These are phyloP conservation scores for Drosophila tristis DNA, from an alignment of 1,140 invertebrate genomes.

Conservation along the genomic window DNA sequence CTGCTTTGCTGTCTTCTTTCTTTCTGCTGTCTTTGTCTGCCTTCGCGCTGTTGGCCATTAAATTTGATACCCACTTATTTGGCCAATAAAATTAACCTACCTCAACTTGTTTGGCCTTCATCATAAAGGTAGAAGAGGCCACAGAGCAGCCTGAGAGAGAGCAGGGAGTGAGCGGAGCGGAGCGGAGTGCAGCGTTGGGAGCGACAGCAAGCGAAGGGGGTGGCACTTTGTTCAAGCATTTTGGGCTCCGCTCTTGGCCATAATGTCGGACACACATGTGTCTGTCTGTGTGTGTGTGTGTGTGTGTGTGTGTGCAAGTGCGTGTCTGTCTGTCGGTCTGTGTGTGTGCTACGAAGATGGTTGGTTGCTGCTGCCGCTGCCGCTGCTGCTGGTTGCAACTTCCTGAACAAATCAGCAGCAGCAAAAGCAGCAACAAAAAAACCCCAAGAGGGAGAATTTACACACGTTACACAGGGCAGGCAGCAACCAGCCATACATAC, in stretches of 20 bases:
- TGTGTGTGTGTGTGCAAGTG: too few species aligned
- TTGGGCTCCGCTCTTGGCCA: conserved; percentile 10
- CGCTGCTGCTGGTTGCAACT: background rate
- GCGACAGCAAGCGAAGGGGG: background rate
- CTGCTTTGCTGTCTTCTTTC: conserved; percentile 2
- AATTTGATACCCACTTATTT: conserved; percentile 83
- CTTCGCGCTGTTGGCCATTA: conserved; percentile 64
- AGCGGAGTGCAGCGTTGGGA: background rate
- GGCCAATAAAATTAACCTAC: conserved; percentile 83
- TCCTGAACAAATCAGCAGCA: background rate
- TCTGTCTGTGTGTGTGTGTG: conserved; percentile 28
- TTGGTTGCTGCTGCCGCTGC: background rate
- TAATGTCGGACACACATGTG: conserved; percentile 30
- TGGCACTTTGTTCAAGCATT: background rate
- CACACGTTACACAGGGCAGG: too few species aligned
- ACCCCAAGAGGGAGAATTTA: too few species aligned
- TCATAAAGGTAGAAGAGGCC: conserved; percentile 31
- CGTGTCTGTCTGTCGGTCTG: too few species aligned
- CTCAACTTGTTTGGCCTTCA: conserved; percentile 68
- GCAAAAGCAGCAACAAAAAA: too few species aligned
- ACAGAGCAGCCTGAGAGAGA: background rate
- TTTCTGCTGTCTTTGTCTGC: conserved; percentile 30
- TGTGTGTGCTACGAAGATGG: too few species aligned
- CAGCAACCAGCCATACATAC: too few species aligned
- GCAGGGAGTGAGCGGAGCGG: too few species aligned